Evolutionary conservation across 2,888 invertebrate genomes (phyloP), one percentile per base, ranked within the genome.

Genomic region (Pterostichus madidus): DNA sequence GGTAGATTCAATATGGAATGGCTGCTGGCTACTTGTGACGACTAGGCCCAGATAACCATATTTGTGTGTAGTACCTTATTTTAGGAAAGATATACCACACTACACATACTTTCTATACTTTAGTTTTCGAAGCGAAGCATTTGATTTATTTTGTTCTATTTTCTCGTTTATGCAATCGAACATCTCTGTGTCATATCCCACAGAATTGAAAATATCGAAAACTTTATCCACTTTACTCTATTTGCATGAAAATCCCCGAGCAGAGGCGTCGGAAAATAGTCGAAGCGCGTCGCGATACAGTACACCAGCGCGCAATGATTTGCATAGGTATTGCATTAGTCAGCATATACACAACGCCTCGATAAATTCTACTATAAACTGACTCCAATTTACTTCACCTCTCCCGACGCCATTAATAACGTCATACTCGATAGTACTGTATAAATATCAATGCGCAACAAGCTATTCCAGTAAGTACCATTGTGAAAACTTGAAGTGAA

Each of bases 301-400:
- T 24, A 11, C 59, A 11, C 17, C 59, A 11, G 24, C 59, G 31
- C 2, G 32, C 11, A 17, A 59, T 46, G 46, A 73, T 73, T 73
- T 73, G 49, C 73, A 73, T 73, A n/a, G n/a, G n/a, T n/a, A 44
- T 73, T 73, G 73, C 44, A 73, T 73, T 73, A 73, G 44, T 59
- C 49, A 39, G 17, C 17, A 49, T 46, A 73, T 73, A 59, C 15
- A 59, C 31, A 15, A 24, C 49, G 15, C 17, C 46, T 8, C 11
- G 44, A 73, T 73, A 46, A 73, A 46, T 73, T 73, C 39, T 46
- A 11, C n/a, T 73, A 17, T 73, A 44, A 39, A 49, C 24, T 64
- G 32, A 64, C 64, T 64, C 31, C 32, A 64, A 64, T 59, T 59
- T 59, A 59, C 31, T 31, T 59, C 11, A 17, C 39, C 24, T 59